Evolutionary conservation across 2,888 invertebrate species (phyloP), one percentile per base, ranked within the genome.

Genomic region (Harpalus rubripes): DNA sequence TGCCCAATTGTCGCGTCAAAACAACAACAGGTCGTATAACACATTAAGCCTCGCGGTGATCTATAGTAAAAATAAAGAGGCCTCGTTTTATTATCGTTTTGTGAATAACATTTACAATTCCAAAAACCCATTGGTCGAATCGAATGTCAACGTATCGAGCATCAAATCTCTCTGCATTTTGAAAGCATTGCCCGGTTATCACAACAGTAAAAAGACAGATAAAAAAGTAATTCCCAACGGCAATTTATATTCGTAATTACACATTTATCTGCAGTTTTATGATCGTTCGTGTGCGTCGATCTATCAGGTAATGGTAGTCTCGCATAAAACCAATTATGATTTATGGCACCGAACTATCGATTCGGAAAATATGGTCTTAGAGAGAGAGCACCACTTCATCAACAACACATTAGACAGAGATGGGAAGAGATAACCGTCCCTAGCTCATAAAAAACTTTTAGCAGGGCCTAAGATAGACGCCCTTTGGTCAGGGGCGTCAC

Each of bases 221-320:
- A 81, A 81, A 81, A 81, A 81, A 63, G 65, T 81, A 81, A 81
- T 81, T 81, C 65, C 81, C 81, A 65, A 56, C 52, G 81, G 72
- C 72, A 68, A 81, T 72, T 81, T 68, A 72, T 81, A 81, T 81
- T 72, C 81, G 81, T 81, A 81, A 81, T 81, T 81, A 81, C 81
- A 81, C 81, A 81, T 81, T 81, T 81, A 81, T 81, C 81, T 81
- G 32, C 8, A 81, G 52, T 81, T 81, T 81, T 81, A 81, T 72
- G 81, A 81, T 26, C 61, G 72, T 18, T 8, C 15, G 81, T 32
- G 63, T 65, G 44, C 32, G 74, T 52, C 18, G 74, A 74, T 74
- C 72, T 80, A 80, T 80, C 81, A 81, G 81, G 81, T 81, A 81
- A 81, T 81, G 63, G 52, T n/a, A 44, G 22, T 39, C 41, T 65